Percentiles rank a stretch among this genome's conserved stretches.
Conservation (phyloP, 2,888 invertebrate genomes). For the Crossocerus cetratus region DNA sequence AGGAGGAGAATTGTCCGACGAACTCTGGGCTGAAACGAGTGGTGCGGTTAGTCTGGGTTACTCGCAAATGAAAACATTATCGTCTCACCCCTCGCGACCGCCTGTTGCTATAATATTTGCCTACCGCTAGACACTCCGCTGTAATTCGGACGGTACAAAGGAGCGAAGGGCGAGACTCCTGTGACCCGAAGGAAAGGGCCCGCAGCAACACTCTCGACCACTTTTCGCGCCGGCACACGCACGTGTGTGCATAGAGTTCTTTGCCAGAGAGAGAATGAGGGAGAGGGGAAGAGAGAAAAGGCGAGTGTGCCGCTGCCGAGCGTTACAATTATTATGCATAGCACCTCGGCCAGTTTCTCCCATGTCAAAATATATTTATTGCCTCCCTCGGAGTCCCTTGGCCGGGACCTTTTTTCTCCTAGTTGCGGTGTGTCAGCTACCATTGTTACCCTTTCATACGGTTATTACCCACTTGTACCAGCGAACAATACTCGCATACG, state of each 20-base stretch:
- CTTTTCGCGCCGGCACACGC: conserved; percentile 17
- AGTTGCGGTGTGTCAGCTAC: conserved; percentile 71
- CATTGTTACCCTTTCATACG: conserved; percentile 74
- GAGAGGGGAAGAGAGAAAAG: conserved; percentile 18
- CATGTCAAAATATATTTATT: conserved; percentile 78
- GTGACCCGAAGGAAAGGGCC: conserved; percentile 34
- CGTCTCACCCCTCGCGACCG: conserved; percentile 56
- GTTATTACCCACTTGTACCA: conserved; percentile 74
- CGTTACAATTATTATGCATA: conserved; percentile 73
- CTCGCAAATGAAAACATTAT: conserved; percentile 69
- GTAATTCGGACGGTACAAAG: conserved; percentile 69
- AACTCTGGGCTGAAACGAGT: conserved; percentile 10
- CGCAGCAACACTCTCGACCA: conserved; percentile 29
- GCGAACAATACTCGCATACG: conserved; percentile 29
- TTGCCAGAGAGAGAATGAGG: conserved; percentile 16
- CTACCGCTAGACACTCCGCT: conserved; percentile 64
- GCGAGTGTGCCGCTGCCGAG: conserved; percentile 28
- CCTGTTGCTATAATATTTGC: conserved; percentile 75
- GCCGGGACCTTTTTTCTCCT: conserved; percentile 45
- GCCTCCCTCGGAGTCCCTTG: conserved; percentile 54
- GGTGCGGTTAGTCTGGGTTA: conserved; percentile 50
- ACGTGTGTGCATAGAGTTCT: conserved; percentile 24
- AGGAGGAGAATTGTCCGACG: conserved; percentile 10
- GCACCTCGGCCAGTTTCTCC: conserved; percentile 64
- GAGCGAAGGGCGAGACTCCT: conserved; percentile 40